Evolutionary conservation across 2,113 vertebrate genomes (phyloP), one percentile per base, ranked within the genome.

Genomic region (Petroica traversi): DNA sequence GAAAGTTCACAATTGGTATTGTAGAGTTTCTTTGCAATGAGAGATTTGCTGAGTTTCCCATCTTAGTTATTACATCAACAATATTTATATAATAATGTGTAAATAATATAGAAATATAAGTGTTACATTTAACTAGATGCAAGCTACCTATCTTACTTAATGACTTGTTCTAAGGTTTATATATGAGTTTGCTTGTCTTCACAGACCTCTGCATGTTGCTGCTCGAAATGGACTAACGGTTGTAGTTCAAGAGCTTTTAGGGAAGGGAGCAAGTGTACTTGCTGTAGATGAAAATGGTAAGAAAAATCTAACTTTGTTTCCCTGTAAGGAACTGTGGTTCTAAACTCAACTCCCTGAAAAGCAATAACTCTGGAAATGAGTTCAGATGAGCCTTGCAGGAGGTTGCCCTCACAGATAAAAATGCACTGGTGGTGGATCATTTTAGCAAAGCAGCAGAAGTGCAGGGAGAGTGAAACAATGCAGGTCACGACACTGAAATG

Each of bases 221-320:
- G 99, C 99, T 96, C 98, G 99, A 95, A 99, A 99, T 58, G 99
- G 99, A 94, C 98, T 99, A 77, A 99, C 99, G 41, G 99, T 99
- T 97, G 99, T 99, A 92, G 99, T 99, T 92, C 99, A 99, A 94
- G 99, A 99, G 97, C 99, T 99, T 92, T 96, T 99, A 96, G 98
- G 98, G 41, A 99, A 99, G 97, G 99, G 99, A 97, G 99, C 99
- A 88, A 99, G 99, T 95, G 99, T 99, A 63, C 99, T 99, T 90
- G 99, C 99, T 78, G 99, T 99, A 26, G 99, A 99, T 97, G 99
- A 99, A 97, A 99, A 99, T 40, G 99, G 99, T 99, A 98, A 98
- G 98, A 91, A 92, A 84, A 81, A 51, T 19, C 94, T 68, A 45
- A 48, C 46, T 40, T 93, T 73, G 18, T 89, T 77, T 89, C 59